These are phyloP conservation scores for Lepus timidus DNA, from an alignment of 2,113 vertebrate species.

Conservation along the genomic window DNA sequence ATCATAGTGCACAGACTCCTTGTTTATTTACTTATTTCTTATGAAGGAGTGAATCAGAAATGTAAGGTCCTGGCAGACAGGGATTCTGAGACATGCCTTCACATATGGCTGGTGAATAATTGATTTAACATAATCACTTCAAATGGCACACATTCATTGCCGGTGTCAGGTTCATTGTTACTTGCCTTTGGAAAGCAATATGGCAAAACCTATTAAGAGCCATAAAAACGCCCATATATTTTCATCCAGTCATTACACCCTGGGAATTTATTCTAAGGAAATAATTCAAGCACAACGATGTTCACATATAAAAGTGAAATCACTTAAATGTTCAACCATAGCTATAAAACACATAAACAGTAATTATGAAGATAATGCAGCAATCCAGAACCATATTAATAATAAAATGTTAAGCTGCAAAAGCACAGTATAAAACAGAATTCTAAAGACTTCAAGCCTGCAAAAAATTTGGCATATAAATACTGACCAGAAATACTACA, in stretches of 20 bases:
- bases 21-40: slow-evolving; percentile 47
- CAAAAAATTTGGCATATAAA: background rate
- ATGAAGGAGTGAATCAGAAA: slow-evolving; percentile 66
- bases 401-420: slow-evolving; percentile 54
- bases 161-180: slow-evolving; percentile 69
- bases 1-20: background rate
- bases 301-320: slow-evolving; percentile 42
- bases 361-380: slow-evolving; percentile 27
- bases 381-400: background rate
- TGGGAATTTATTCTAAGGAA: slow-evolving; percentile 55
- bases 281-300: slow-evolving; percentile 58
- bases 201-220: slow-evolving; percentile 75
- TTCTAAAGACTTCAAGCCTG: background rate
- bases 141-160: slow-evolving; percentile 57
- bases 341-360: slow-evolving; percentile 32
- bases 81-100: slow-evolving; percentile 56
- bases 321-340: slow-evolving; percentile 35
- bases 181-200: slow-evolving; percentile 66
- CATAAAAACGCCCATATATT: slow-evolving; percentile 70
- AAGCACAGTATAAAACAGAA: slow-evolving; percentile 3
- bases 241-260: slow-evolving; percentile 43
- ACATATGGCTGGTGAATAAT: slow-evolving; percentile 70
- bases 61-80: slow-evolving; percentile 22
- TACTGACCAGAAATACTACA: background rate
- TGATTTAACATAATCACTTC: slow-evolving; percentile 68